Evolutionary conservation across 2,113 vertebrate species (phyloP), one percentile per base, ranked within the genome.

Genomic region (Myiozetetes cayanensis): DNA sequence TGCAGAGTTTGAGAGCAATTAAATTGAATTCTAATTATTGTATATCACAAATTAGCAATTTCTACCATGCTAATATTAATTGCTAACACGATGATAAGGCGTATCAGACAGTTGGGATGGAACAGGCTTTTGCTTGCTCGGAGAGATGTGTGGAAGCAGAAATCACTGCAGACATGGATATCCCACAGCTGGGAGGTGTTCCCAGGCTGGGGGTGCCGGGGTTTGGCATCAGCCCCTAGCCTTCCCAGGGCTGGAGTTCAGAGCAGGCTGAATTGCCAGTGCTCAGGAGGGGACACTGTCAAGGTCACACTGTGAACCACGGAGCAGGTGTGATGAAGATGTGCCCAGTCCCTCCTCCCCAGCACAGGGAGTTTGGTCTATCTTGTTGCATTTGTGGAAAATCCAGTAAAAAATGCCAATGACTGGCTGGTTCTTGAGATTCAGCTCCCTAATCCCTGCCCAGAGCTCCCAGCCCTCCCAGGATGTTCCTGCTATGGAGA

Each of bases 1-100:
- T 91, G 78, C 83, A 81, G 62, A 33, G 56, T 58, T 47, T 49
- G 52, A 67, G 49, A 90, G 72, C 90, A 94, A 90, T 94, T 95
- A 92, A 89, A 92, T 71, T 84, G 85, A 87, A 86, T 92, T 93
- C 83, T 92, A 95, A 96, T 94, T 90, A 93, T 71, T 94, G 83
- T 75, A n/a, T 96, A 84, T 93, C 20, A 2, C 90, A 75, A 71
- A 95, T 90, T 95, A 96, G 90, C 65, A 65, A 81, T 88, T 94
- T 93, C 94, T 88, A 77, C 87, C 59, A 1, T 68, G 90, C 82
- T 96, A 90, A 93, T 90, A 96, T 90, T 94, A 91, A 95, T 86
- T 90, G 90, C 93, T 90, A 88, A 95, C 85, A 92, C 3, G 62
- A 16, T 0, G 61, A 92, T 95, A 92, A 95, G 89, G 46, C 17